Evolutionary conservation across 2,113 vertebrate species (phyloP), one percentile per base, ranked within the genome.

Genomic region (Pandion haliaetus): DNA sequence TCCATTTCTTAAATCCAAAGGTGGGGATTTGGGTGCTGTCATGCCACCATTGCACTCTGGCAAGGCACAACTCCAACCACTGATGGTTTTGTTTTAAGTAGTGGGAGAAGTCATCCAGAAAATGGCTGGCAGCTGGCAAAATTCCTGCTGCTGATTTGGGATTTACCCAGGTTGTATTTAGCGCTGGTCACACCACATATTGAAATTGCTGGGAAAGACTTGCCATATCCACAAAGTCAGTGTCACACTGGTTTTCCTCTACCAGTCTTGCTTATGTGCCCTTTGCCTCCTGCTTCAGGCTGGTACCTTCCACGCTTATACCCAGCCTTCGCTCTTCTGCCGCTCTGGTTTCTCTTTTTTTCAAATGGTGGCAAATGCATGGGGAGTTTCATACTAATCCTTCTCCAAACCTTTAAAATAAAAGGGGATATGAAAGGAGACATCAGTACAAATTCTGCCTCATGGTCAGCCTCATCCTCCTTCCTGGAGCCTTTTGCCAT

Each of bases 41-140:
- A 3, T 32, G 32, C 12, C 32, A 42, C 6, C 23, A 6, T 23
- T 1, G 0, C 2, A 2, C 36, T 63, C 28, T 29, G 18, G 36
- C 50, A 85, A 79, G 66, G 44, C 19, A 29, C 32, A 38, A 38
- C 34, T 63, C 44, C 9, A 34, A 8, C 18, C 15, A 2, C 49
- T 14, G 36, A 28, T 58, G 58, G 8, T 40, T 63, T 77, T 55
- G 8, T 13, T 49, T 26, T 9, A 42, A 77, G 21, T 6, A 26
- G 42, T 78, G 47, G 16, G n/a, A 55, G 79, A 72, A 65, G 66
- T 20, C 18, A 58, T 36, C 32, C 72, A 47, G n/a, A 40, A 62
- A 78, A 36, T 14, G 31, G 6, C n/a, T 61, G 47, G 29, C 49
- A 50, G 9, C 26, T 38, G 36, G 36, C 57, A 57, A 78, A 65